Evolutionary conservation across 2,113 vertebrate genomes (phyloP).

Genomic region (Cercopithecus mona): DNA sequence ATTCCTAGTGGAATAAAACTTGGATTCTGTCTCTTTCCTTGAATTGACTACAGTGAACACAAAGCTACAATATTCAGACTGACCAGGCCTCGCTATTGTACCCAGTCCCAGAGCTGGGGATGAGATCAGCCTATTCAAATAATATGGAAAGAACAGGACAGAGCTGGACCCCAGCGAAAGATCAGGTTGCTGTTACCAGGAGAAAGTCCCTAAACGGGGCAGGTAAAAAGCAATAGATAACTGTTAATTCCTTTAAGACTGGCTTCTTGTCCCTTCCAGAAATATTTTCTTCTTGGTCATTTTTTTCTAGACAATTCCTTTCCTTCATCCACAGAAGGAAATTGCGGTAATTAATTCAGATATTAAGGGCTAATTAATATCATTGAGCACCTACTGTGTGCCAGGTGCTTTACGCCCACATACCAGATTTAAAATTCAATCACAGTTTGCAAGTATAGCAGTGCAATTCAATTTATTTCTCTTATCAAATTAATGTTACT

Average conservation of each 20-base stretch:
- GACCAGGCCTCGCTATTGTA: background rate
- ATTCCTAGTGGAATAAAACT: background rate
- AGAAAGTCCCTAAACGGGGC: background rate
- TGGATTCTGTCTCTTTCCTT: background rate
- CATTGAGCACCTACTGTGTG: background rate
- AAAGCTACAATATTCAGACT: background rate
- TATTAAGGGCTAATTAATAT: background rate
- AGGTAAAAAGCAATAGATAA: background rate
- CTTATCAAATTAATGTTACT: conserved; percentile 26
- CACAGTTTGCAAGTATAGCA: background rate
- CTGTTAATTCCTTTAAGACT: background rate
- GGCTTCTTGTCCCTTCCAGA: background rate
- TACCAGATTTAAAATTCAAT: background rate
- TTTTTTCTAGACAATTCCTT: background rate
- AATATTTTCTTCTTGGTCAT: background rate
- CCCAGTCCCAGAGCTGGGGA: background rate
- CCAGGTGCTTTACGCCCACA: background rate
- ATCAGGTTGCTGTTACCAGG: background rate
- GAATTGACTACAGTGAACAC: background rate
- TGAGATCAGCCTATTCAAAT: background rate
- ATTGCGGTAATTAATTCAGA: background rate
- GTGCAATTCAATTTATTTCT: conserved; percentile 5
- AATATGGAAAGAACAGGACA: background rate
- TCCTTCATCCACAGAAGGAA: background rate
- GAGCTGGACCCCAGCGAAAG: background rate